Base-by-base conservation (phyloP, 2,113 vertebrate species). In the Indicator maculatus region DNA sequence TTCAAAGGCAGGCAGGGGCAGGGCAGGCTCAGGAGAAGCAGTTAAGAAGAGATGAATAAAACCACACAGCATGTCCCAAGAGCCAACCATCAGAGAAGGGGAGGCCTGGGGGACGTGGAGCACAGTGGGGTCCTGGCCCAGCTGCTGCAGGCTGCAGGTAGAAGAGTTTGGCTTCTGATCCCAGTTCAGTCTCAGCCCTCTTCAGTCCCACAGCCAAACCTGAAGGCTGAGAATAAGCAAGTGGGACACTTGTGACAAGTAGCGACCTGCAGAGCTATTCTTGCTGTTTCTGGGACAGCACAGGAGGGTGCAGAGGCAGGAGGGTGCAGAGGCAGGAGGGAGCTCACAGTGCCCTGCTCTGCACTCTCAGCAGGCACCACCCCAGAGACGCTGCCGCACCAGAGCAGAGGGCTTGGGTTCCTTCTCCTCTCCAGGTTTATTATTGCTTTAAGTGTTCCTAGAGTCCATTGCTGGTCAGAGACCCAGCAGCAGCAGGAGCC, bases 201-300 rank as follows among this genome's bases (percentile, higher is more conserved):
- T 38, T 5, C 0, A 0, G 47, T n/a, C 77, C 89, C 19, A 4
- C 6, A 1, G 93, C 79, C 93, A 83, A 75, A 47, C 33, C 30
- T 31, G 9, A 72, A 45, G 55, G 12, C 82, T 64, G 76, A 52
- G 80, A 70, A 59, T 76, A 70, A 85, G 90, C 85, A 93, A 91
- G 69, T 33, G 90, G 88, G 83, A 86, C 76, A 41, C 36, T 3
- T 3, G 88, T 45, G 73, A 27, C 33, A 30, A 90, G 20, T 41
- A 16, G 55, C 27, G 80, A 74, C 74, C 77, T 60, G 27, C 16
- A 2, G 45, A 47, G 77, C 19, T 61, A 16, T 77, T 90, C 38
- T 64, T 18, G 39, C 53, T 36, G 56, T 71, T 85, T 87, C 82
- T 89, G 59, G 94, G 89, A 10, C 87, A 91, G 83, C 91, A 31